These are phyloP conservation scores for Troilus luridus DNA, from an alignment of 2,888 invertebrate genomes.

Conservation along the genomic window DNA sequence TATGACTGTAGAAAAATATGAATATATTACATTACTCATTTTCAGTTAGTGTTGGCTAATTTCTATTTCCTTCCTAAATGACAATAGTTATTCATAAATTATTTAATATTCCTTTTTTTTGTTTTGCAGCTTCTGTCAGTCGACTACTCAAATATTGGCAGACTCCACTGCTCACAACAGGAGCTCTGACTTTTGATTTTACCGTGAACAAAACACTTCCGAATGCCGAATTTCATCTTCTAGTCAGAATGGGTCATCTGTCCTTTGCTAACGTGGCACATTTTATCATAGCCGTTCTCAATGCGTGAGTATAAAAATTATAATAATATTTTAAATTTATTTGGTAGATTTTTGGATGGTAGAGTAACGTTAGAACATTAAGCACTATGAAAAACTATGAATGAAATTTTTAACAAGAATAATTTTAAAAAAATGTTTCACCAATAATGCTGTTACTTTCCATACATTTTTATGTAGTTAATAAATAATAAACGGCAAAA, in stretches of 20 bases:
- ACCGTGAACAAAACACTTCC: constrained; percentile 79
- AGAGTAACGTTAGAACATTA: too few relatives aligned
- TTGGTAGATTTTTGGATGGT: too few relatives aligned
- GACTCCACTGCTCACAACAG: constrained; percentile 84
- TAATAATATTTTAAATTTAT: too few relatives aligned
- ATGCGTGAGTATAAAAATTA: constrained; percentile 73
- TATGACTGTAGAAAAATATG: too few relatives aligned
- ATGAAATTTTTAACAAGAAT: too few relatives aligned
- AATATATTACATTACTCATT: not conserved
- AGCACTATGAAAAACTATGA: too few relatives aligned
- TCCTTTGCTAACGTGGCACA: constrained; percentile 82
- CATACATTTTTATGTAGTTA: too few relatives aligned
- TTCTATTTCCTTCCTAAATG: not conserved
- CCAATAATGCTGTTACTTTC: too few relatives aligned
- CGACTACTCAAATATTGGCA: constrained; percentile 81
- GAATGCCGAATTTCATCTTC: constrained; percentile 83
- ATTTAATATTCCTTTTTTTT: not conserved
- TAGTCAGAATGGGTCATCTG: constrained; percentile 80
- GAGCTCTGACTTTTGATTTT: constrained; percentile 86
- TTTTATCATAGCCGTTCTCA: constrained; percentile 79
- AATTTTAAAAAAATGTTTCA: too few relatives aligned
- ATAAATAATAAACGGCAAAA: too few relatives aligned
- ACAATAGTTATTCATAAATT: not conserved
- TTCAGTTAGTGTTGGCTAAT: not conserved
- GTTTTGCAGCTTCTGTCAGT: constrained; percentile 81